These are phyloP conservation scores for Smutsia temminckii DNA, from an alignment of 2,797 vertebrate species.

Conservation along the genomic window DNA sequence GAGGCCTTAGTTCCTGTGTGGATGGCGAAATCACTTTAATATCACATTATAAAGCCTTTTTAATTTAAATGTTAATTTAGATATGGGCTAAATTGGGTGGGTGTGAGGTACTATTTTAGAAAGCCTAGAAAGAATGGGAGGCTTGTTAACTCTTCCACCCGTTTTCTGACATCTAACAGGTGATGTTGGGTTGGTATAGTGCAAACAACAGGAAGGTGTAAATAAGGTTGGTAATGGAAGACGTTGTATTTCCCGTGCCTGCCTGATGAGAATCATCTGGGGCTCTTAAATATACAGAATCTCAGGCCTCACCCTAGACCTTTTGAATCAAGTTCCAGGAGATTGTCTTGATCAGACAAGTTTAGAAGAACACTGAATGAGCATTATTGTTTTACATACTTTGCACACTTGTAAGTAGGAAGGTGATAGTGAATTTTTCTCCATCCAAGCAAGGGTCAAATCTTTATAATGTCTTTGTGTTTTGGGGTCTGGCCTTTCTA, in stretches of 20 bases:
- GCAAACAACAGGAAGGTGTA: background rate
- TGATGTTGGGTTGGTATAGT: background rate
- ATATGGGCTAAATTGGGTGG: background rate
- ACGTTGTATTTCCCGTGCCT: background rate
- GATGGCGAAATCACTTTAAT: background rate
- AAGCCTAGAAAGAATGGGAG: background rate
- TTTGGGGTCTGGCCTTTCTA: background rate
- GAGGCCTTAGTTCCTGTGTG: background rate
- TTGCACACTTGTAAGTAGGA: background rate
- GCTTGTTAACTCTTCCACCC: background rate
- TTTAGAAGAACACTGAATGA: background rate
- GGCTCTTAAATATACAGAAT: background rate
- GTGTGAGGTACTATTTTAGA: background rate
- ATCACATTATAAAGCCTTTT: background rate
- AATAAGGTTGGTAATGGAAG: background rate
- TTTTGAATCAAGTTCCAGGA: background rate
- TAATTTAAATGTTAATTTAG: background rate
- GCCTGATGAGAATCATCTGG: background rate
- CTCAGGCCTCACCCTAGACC: background rate
- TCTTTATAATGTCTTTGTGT: background rate
- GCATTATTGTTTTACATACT: background rate
- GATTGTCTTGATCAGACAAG: background rate
- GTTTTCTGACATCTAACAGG: background rate
- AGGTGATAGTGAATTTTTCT: background rate
- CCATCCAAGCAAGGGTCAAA: background rate